Base-by-base conservation (phyloP, 2,113 vertebrate genomes). In the Dryoscopus gambensis region DNA sequence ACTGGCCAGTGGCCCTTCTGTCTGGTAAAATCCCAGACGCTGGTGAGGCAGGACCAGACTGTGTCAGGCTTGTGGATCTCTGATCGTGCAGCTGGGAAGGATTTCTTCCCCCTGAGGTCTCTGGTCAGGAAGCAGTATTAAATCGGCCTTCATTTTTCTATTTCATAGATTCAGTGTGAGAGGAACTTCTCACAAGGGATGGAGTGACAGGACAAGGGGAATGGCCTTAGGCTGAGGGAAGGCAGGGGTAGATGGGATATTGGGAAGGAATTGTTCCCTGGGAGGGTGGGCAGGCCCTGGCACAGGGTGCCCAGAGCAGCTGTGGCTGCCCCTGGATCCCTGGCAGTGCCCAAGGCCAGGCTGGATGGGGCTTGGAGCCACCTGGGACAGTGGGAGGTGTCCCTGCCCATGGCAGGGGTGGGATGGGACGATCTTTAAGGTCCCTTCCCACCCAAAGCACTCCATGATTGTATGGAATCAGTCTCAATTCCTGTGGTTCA, bases 331-430 rank as follows among this genome's bases (percentile, higher is more conserved):
- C 15, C 55, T 83, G 80, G 25, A 55, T 47, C 47, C 47, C n/a
- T 79, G 84, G 64, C 0, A 55, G 28, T 78, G 74, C 0, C 40
- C 64, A 62, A 63, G 47, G 23, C 47, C 47, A n/a, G 55, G n/a
- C 0, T 79, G n/a, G 64, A 16, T 0, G 0, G n/a, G 13, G 39
- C 10, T 30, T 8, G 65, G 50, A 88, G 35, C 11, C 4, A 0
- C 14, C 57, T 80, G 75, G 40, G 30, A 0, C 0, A 1, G 49
- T 49, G 75, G 42, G 0, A 56, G 14, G 21, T 35, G 56, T 42
- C 13, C 11, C 56, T 70, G 49, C 13, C 22, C 7, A 11, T 13
- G 63, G 22, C 22, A 37, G 31, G 37, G 13, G 8, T 9, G 44
- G 25, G 0, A 5, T 1, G 0, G 4, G 35, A 31, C 50, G 44